Evolutionary conservation across 2,888 invertebrate species (phyloP).

Genomic region (Stegophylla sp.): DNA sequence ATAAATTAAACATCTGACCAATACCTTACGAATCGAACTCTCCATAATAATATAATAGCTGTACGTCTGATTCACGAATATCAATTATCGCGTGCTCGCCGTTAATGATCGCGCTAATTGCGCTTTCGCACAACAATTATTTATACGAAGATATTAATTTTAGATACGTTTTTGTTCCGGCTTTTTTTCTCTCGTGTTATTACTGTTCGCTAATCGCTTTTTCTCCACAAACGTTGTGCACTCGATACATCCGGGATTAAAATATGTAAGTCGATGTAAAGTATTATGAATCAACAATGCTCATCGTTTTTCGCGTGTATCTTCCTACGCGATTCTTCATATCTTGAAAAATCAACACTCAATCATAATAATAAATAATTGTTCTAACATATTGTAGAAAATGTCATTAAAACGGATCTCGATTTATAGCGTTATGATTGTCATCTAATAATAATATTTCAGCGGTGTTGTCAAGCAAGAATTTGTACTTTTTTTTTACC

Average conservation of each 20-base stretch:
- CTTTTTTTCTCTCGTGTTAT: background rate
- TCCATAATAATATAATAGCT: no score
- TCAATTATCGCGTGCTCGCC: background rate
- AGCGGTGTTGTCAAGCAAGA: background rate
- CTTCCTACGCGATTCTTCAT: no score
- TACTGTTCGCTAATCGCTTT: background rate
- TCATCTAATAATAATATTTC: background rate
- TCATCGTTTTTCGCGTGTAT: no score
- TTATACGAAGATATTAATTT: slow-evolving; percentile 18
- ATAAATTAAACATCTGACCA: background rate
- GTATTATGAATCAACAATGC: no score
- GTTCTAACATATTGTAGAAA: no score
- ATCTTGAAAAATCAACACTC: no score
- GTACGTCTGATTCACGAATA: background rate
- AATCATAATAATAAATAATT: no score
- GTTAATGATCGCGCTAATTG: slow-evolving; percentile 4
- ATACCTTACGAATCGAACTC: background rate
- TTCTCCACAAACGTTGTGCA: slow-evolving; percentile 6
- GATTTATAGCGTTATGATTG: background rate
- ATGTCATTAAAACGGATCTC: background rate
- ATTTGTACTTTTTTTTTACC: background rate
- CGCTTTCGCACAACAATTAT: background rate
- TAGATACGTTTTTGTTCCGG: slow-evolving; percentile 3
- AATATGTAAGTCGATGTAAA: no score
- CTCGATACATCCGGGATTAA: no score